Evolutionary conservation across 2,797 vertebrate genomes (phyloP).

Genomic region (Chelon auratus): DNA sequence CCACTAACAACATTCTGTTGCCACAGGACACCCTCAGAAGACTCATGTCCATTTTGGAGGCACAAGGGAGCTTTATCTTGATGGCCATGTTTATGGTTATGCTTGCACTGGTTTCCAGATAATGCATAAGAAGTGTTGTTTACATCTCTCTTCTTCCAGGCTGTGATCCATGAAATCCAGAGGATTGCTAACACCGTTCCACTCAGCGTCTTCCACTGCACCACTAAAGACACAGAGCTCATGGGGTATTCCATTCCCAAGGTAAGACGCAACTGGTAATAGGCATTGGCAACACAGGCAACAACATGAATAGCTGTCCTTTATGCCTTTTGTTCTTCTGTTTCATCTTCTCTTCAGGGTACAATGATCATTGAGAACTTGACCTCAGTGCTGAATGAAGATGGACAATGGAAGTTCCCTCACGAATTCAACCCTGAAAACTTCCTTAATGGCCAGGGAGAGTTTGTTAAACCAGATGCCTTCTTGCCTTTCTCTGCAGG

Average conservation of each 20-base stretch:
- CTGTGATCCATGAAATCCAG: conserved; percentile 83
- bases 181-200: conserved; percentile 78
- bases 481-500: conserved; percentile 79
- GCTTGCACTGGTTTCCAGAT: neutral
- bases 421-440: conserved; percentile 75
- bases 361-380: conserved; percentile 80
- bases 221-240: conserved; percentile 80
- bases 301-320: neutral
- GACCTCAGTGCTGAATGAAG: conserved; percentile 66
- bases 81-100: too few relatives aligned
- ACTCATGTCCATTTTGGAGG: too few relatives aligned
- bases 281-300: neutral
- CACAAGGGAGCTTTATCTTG: too few relatives aligned
- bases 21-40: too few relatives aligned
- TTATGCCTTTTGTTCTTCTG: neutral
- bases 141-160: conserved; percentile 56
- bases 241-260: conserved; percentile 84
- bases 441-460: conserved; percentile 72
- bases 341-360: conserved; percentile 54
- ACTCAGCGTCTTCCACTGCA: conserved; percentile 80
- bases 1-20: too few relatives aligned
- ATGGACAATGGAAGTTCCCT: conserved; percentile 77
- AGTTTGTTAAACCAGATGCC: conserved; percentile 74
- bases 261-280: conserved; percentile 57
- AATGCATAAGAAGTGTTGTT: neutral